Evolutionary conservation across 2,113 vertebrate genomes (phyloP).

Genomic region (Atrichornis clamosus): DNA sequence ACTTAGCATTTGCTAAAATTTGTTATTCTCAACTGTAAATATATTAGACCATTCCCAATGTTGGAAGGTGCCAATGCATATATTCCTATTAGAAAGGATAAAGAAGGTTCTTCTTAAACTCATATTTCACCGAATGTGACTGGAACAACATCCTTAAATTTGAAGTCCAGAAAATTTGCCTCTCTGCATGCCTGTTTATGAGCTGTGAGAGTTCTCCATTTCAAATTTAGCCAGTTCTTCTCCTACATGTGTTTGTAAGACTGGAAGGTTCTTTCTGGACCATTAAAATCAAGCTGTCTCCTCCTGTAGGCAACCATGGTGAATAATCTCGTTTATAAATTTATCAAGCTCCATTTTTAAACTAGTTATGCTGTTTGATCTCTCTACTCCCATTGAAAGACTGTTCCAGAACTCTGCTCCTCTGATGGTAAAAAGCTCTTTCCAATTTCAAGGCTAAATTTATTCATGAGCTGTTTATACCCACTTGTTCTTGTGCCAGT

Average conservation of each 20-base stretch:
- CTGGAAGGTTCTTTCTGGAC: background rate
- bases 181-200: background rate
- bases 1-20: background rate
- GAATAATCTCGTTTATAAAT: slow-evolving; percentile 23
- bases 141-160: background rate
- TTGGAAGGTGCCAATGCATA: background rate
- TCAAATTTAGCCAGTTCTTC: background rate
- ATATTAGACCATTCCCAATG: fast-evolving
- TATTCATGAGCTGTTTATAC: slow-evolving; percentile 50
- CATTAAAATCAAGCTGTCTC: background rate
- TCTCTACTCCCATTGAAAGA: background rate
- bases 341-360: slow-evolving; percentile 1
- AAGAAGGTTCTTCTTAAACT: background rate
- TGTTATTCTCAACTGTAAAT: background rate
- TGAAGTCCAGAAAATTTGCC: fast-evolving
- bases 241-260: background rate
- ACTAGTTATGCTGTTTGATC: slow-evolving; percentile 5
- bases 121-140: background rate
- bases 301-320: background rate
- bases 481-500: slow-evolving; percentile 48
- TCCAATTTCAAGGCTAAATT: slow-evolving; percentile 46
- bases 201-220: background rate
- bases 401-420: background rate
- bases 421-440: slow-evolving; percentile 7
- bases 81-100: background rate